Evolutionary conservation across 2,113 vertebrate genomes (phyloP), one percentile per base, ranked within the genome.

Genomic region (Corynorhinus townsendii): DNA sequence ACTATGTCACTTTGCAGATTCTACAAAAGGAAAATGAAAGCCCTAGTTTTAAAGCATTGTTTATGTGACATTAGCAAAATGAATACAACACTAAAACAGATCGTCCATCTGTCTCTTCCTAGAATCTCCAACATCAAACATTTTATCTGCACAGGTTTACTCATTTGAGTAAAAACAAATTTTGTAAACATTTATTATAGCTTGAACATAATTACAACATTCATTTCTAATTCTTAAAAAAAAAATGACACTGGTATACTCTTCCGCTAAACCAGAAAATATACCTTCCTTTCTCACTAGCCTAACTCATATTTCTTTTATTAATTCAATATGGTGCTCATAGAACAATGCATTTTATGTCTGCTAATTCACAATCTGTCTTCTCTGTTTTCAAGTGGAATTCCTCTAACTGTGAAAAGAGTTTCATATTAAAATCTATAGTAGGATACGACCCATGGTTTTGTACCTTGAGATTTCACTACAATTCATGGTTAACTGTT

Each of bases 281-380:
- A 62, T 15, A 81, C 9, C 17, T 81, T 77, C 22, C 20, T 72
- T 8, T 96, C 35, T 90, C 35, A 80, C 62, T 79, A 76, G 49
- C 26, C 7, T 49, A 52, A 77, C 3, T 81, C 38, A 56, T 83
- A 89, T 95, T 96, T 92, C 81, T 86, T 96, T 90, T 95, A 92
- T 86, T 95, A 95, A 93, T 96, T 92, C 71, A 82, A 88, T 84
- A 83, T 77, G 28, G 20, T 4, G 45, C 82, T 94, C 80, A 96
- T 87, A 96, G 84, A 87, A 93, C 54, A 88, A 77, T 94, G 81
- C 52, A 47, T 91, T 96, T 96, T 93, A 90, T 86, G 66, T 82
- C 84, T 92, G 54, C 54, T 91, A 96, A 95, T 87, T 96, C 90
- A 95, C 33, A 91, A 15, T 40, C 85, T 77, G 47, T 91, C 87